A percentile compares a stretch with the other conserved stretches of the same genome.
phyloP scores from a whole-genome alignment of 2,797 vertebrate genomes.

The Crax fasciolata region DNA sequence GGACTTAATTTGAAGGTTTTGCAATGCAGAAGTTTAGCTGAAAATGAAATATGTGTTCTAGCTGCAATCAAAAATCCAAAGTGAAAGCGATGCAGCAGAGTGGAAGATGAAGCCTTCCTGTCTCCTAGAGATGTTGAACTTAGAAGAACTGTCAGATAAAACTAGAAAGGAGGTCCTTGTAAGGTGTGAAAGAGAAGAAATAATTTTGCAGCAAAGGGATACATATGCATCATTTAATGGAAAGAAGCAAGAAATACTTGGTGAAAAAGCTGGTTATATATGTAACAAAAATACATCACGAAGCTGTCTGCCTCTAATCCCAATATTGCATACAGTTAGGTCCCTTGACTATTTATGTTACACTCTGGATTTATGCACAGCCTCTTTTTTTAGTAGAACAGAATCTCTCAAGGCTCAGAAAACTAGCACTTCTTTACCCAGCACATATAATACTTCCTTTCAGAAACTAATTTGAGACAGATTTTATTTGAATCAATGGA shows the following conservation, averaged over 20 bases:
- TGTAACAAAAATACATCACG: background rate
- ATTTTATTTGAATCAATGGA: conserved; percentile 21
- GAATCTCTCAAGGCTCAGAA: background rate
- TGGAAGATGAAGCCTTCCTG: background rate
- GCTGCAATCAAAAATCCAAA: background rate
- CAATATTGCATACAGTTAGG: background rate
- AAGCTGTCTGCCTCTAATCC: background rate
- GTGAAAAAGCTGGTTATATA: background rate
- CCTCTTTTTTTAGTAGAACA: background rate
- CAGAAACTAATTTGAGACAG: background rate
- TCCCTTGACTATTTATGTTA: background rate
- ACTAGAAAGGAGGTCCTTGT: background rate
- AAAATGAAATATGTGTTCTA: background rate
- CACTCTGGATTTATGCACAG: background rate
- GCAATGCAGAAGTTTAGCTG: background rate
- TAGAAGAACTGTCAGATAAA: background rate
- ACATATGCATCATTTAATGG: background rate
- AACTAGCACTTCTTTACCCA: background rate
- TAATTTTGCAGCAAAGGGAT: background rate
- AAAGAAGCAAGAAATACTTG: background rate
- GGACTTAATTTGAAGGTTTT: background rate
- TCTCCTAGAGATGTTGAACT: background rate
- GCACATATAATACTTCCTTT: background rate
- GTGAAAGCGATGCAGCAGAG: background rate
- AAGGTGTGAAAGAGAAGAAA: background rate